phyloP scores from a whole-genome alignment of 2,888 invertebrate genomes.

The Lepidocyrtoides sp. region DNA sequence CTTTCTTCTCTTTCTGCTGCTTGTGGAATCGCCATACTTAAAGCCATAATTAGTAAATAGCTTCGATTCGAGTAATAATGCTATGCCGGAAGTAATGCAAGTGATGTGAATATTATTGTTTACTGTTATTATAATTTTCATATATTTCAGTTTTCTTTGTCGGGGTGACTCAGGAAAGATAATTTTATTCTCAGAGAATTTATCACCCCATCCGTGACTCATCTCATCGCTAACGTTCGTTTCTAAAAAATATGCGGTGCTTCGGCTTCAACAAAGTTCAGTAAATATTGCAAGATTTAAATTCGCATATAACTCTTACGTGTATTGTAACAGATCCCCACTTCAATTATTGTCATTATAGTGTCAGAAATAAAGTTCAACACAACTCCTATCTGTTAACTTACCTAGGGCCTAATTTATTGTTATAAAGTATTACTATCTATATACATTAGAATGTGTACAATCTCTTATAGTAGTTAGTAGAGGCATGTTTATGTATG shows the following conservation, averaged over 20 bases:
- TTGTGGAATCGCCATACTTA: not conserved
- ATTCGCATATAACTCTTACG: not conserved
- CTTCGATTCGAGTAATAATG: too few relatives aligned
- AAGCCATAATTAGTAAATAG: slow-evolving; percentile 68
- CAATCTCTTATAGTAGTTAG: slow-evolving; percentile 38
- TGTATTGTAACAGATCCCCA: slow-evolving; percentile 35
- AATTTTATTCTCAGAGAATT: not conserved
- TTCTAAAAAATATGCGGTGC: slow-evolving; percentile 52
- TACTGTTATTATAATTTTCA: not conserved
- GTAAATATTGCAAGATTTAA: slow-evolving; percentile 59
- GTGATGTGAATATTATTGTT: not conserved
- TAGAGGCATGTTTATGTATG: not conserved
- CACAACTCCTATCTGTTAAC: slow-evolving; percentile 40
- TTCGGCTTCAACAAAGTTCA: slow-evolving; percentile 53
- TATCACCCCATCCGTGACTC: not conserved
- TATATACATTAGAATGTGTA: slow-evolving; percentile 35
- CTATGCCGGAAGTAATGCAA: not conserved
- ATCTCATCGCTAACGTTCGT: slow-evolving; percentile 58
- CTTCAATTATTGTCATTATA: slow-evolving; percentile 45
- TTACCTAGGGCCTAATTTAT: slow-evolving; percentile 67
- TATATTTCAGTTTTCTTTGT: slow-evolving; percentile 71
- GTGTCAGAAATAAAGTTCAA: not conserved
- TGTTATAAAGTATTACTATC: slow-evolving; percentile 65
- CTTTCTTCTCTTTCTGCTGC: slow-evolving; percentile 49
- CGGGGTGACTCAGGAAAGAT: slow-evolving; percentile 48